Conservation (phyloP, 1,140 invertebrate species). For the Aphelinus atriplicis region DNA sequence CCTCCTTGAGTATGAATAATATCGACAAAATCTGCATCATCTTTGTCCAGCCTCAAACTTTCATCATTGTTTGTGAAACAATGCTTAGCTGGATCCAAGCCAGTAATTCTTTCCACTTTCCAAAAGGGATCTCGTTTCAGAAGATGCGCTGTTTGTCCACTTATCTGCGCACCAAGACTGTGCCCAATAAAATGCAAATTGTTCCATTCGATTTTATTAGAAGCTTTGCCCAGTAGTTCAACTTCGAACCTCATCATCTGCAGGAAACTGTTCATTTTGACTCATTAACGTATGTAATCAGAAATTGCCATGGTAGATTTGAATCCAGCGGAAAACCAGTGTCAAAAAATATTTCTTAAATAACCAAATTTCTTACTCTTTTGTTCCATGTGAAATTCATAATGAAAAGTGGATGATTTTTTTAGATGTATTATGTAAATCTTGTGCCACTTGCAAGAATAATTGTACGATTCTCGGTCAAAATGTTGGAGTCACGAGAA, state of each 20-base stretch:
- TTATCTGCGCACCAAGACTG: constrained; percentile 37
- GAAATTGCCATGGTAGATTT: too few relatives aligned
- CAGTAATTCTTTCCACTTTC: constrained; percentile 61
- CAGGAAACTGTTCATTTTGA: constrained; percentile 13
- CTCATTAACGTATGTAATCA: too few relatives aligned
- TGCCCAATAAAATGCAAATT: constrained; percentile 35
- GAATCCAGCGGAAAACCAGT: too few relatives aligned
- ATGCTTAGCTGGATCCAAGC: constrained; percentile 75
- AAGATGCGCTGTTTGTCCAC: constrained; percentile 25
- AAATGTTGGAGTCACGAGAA: too few relatives aligned
- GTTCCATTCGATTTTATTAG: constrained; percentile 7
- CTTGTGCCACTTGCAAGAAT: too few relatives aligned
- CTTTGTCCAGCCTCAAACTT: constrained; percentile 65
- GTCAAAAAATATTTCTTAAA: too few relatives aligned
- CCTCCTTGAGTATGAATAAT: constrained; percentile 71
- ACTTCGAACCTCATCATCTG: background rate
- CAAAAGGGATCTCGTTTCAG: constrained; percentile 29
- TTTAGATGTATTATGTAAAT: too few relatives aligned
- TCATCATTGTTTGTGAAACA: constrained; percentile 67
- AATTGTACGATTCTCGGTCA: too few relatives aligned
- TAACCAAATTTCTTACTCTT: too few relatives aligned
- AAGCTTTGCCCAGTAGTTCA: background rate
- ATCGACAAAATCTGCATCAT: constrained; percentile 75
- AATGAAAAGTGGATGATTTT: too few relatives aligned
- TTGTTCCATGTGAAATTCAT: too few relatives aligned